Evolutionary conservation across 2,888 invertebrate genomes (phyloP).

Genomic region (Mycogona germanica): DNA sequence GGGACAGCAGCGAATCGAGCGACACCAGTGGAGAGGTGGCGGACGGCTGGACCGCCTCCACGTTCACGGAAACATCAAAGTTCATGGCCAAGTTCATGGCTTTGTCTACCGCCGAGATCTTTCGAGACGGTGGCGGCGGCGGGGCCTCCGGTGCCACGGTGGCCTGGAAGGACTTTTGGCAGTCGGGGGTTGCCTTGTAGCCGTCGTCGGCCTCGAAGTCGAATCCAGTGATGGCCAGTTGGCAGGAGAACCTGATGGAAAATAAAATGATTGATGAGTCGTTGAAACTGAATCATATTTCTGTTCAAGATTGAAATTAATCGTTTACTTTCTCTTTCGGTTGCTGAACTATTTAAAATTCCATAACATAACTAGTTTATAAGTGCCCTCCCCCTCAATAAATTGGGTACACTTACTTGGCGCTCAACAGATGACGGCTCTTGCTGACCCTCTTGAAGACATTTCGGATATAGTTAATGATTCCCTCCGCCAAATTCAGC

Average conservation of each 20-base stretch:
- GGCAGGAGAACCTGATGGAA: constrained; percentile 42
- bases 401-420: constrained; percentile 33
- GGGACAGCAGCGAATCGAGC: too few species aligned
- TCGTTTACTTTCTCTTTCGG: not conserved
- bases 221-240: constrained; percentile 49
- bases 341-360: not conserved
- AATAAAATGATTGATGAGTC: not conserved
- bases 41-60: not conserved
- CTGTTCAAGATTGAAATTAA: not conserved
- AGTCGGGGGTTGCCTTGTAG: constrained; percentile 1
- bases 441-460: constrained; percentile 39
- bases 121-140: constrained; percentile 27
- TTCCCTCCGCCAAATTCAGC: constrained; percentile 45
- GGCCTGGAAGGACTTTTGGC: not conserved
- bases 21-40: constrained; percentile 3
- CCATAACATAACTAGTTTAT: not conserved
- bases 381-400: not conserved
- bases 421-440: constrained; percentile 36
- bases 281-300: not conserved
- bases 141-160: not conserved
- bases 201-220: constrained; percentile 30
- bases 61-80: constrained; percentile 33
- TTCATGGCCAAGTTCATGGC: constrained; percentile 49
- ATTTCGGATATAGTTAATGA: constrained; percentile 41
- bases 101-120: too few species aligned